These are phyloP conservation scores for Solenopsis invicta DNA, from an alignment of 1,140 invertebrate genomes.

Conservation along the genomic window DNA sequence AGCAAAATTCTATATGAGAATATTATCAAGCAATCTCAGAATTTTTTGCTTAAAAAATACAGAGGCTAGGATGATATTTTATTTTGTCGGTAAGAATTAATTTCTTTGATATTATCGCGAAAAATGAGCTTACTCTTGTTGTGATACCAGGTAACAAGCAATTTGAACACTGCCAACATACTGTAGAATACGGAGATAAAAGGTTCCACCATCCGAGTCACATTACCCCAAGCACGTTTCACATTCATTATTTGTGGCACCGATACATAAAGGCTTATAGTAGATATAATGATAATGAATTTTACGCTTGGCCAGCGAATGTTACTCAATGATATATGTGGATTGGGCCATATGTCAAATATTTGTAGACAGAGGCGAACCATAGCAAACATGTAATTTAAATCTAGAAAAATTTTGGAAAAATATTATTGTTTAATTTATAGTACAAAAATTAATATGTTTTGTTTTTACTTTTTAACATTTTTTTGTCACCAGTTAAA, in stretches of 20 bases:
- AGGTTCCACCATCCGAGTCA: background rate
- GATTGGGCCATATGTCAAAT: constrained; percentile 43
- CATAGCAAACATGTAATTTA: background rate
- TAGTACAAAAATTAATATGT: background rate
- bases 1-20: background rate
- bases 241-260: constrained; percentile 23
- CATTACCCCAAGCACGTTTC: constrained; percentile 10
- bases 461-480: background rate
- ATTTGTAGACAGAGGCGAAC: background rate
- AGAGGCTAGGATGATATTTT: background rate
- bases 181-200: background rate
- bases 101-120: background rate
- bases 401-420: constrained; percentile 14
- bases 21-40: background rate
- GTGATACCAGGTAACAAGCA: constrained; percentile 10
- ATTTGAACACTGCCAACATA: constrained; percentile 2
- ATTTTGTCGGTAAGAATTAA: background rate
- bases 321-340: background rate
- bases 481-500: background rate
- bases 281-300: constrained; percentile 5
- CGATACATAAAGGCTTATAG: background rate
- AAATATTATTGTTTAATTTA: background rate
- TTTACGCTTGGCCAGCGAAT: background rate
- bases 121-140: constrained; percentile 3
- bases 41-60: background rate